A percentile compares a stretch with the other conserved stretches of the same genome.
These are phyloP conservation scores for Megaptera novaeangliae DNA, from an alignment of 2,113 vertebrate species.

Conservation along the genomic window DNA sequence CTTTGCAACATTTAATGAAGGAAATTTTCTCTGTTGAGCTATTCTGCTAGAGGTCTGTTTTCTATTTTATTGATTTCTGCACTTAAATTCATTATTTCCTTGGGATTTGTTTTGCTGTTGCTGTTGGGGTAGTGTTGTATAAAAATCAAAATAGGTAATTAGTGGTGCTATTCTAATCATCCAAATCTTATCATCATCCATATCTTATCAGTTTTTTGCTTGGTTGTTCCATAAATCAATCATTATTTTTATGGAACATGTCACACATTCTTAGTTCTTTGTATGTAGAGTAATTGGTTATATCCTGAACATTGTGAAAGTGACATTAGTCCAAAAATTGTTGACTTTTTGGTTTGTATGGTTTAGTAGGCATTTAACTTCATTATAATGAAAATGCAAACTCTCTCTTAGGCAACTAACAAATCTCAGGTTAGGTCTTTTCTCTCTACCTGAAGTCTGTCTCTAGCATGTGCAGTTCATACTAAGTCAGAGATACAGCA, in stretches of 20 bases:
- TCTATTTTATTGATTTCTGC: neutral
- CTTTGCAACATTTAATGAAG: neutral
- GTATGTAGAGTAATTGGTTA: neutral
- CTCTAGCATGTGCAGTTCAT: neutral
- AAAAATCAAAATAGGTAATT: neutral
- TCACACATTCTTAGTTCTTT: neutral
- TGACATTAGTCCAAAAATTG: neutral
- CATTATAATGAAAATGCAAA: neutral
- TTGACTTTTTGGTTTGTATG: neutral
- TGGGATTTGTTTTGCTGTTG: neutral
- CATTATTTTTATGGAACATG: neutral
- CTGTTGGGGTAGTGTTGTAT: neutral
- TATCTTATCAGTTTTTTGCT: neutral
- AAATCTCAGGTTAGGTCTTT: neutral
- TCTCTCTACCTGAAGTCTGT: neutral
- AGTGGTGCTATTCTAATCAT: neutral
- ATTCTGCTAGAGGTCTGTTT: neutral
- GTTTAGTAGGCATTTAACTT: neutral
- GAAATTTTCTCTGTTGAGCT: neutral
- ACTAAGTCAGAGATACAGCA: neutral
- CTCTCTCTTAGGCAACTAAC: neutral
- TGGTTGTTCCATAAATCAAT: neutral
- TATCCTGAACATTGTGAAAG: neutral
- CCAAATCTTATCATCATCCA: neutral
- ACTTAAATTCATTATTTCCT: neutral